Evolutionary conservation across 2,888 invertebrate genomes (phyloP), one percentile per base, ranked within the genome.

Genomic region (Stegana nigrithorax): DNA sequence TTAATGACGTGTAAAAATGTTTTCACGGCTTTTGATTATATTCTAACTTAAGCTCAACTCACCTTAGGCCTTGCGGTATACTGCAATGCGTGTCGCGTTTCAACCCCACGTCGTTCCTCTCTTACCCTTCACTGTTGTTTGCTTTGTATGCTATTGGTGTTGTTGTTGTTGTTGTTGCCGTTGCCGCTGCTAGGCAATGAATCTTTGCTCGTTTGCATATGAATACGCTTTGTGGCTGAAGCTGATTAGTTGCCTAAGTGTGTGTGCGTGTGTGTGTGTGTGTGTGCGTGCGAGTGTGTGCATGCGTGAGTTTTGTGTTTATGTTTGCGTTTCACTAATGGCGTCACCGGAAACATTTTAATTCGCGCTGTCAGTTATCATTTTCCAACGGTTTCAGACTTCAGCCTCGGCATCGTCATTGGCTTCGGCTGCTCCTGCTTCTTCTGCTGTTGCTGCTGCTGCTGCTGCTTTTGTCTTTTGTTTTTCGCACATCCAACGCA

Each of bases 1-100:
- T 77, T 78, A 77, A 77, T 77, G 76, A 80, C 80, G 80, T 77
- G 76, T 77, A 77, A 77, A 77, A 77, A 80, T 77, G 79, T 78
- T 76, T 77, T 77, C 76, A 77, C 80, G 76, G 76, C 80, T 80
- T 77, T 77, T 77, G 76, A 80, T 77, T 77, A 77, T 73, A 77
- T 80, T 76, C 74, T 74, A 80, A 80, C 76, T 76, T 78, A 71
- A 80, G 78, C 32, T 32, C 26, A 14, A 21, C 6, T 55, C 51
- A 17, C 2, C 19, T 36, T 36, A 36, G 10, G 12, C 39, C 19
- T 23, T 25, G n/a, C n/a, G n/a, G n/a, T n/a, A n/a, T n/a, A 7
- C 29, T 53, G n/a, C 14, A 36, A 14, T 25, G 7, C 29, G n/a
- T n/a, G 27, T 27, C n/a, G 19, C 4, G 14, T 29, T 32, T 2